phyloP scores from a whole-genome alignment of 2,888 invertebrate species.

The Atrina japonica region DNA sequence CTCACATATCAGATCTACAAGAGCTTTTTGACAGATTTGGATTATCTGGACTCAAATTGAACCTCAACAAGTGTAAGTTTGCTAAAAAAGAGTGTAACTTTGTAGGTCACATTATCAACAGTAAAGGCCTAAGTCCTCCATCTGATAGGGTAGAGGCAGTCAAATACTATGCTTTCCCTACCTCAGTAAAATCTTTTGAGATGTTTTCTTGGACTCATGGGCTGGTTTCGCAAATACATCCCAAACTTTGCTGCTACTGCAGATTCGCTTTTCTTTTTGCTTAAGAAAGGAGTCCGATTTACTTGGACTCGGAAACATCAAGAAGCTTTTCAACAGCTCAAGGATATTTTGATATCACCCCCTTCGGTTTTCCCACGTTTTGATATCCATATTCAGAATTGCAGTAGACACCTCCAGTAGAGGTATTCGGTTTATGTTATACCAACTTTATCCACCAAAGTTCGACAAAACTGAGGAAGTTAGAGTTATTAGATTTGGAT shows the following conservation, averaged over 20 bases:
- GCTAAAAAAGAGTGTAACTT: slow-evolving; percentile 31
- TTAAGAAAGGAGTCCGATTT: slow-evolving; percentile 37
- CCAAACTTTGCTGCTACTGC: slow-evolving; percentile 41
- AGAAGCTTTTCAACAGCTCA: slow-evolving; percentile 38
- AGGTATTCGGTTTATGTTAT: slow-evolving; percentile 53
- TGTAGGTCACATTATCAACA: slow-evolving; percentile 47
- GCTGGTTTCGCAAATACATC: slow-evolving; percentile 53
- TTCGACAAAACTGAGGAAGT: not conserved
- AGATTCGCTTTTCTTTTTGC: slow-evolving; percentile 29
- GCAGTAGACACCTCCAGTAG: slow-evolving; percentile 41
- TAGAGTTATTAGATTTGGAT: slow-evolving; percentile 38
- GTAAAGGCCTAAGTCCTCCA: slow-evolving; percentile 42
- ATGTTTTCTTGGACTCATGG: slow-evolving; percentile 45
- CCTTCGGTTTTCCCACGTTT: slow-evolving; percentile 47
- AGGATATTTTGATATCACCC: slow-evolving; percentile 36
- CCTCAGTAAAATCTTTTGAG: slow-evolving; percentile 32
- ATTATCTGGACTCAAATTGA: too few species aligned
- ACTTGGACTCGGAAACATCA: slow-evolving; percentile 34
- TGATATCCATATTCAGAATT: slow-evolving; percentile 42
- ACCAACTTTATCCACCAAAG: slow-evolving; percentile 44
- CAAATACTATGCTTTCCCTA: slow-evolving; percentile 36
- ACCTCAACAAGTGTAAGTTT: slow-evolving; percentile 43
- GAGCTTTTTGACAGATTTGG: slow-evolving; percentile 47
- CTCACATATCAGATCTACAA: slow-evolving; percentile 38
- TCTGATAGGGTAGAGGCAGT: slow-evolving; percentile 36